Percentiles rank a stretch among this genome's conserved stretches.
phyloP scores from a whole-genome alignment of 2,113 vertebrate species.

The Saimiri boliviensis region DNA sequence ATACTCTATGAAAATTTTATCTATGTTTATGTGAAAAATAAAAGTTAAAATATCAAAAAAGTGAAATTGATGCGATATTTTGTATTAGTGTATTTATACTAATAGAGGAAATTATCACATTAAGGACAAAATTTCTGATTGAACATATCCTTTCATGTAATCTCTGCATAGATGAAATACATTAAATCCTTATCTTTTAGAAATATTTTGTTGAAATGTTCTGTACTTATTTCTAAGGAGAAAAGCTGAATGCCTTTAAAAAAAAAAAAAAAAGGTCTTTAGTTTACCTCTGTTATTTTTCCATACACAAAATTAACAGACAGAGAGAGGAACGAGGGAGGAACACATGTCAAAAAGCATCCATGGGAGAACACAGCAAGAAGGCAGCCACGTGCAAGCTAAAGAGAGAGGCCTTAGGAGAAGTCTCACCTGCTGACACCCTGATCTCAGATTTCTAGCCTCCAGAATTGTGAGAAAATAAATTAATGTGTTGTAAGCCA shows the following conservation, averaged over 20 bases:
- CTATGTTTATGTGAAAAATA: neutral
- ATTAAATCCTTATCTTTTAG: neutral
- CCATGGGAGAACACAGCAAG: rapidly evolving
- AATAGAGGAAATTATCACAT: neutral
- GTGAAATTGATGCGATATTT: neutral
- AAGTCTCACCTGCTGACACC: neutral
- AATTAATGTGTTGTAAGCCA: neutral
- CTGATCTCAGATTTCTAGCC: neutral
- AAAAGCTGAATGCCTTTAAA: neutral
- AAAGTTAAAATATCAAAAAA: neutral
- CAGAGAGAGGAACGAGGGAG: neutral
- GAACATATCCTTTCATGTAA: neutral
- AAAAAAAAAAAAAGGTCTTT: no score
- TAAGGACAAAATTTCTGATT: neutral
- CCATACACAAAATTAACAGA: neutral
- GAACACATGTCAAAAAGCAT: neutral
- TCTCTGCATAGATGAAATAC: neutral
- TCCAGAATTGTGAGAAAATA: neutral
- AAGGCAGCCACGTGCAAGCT: neutral
- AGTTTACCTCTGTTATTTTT: neutral
- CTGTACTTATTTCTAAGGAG: neutral
- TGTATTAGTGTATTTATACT: neutral
- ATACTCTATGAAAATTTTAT: neutral
- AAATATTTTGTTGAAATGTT: neutral
- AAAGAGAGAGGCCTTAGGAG: neutral